Evolutionary conservation across 1,140 invertebrate species (phyloP).

Genomic region (Sesamia nonagrioides): DNA sequence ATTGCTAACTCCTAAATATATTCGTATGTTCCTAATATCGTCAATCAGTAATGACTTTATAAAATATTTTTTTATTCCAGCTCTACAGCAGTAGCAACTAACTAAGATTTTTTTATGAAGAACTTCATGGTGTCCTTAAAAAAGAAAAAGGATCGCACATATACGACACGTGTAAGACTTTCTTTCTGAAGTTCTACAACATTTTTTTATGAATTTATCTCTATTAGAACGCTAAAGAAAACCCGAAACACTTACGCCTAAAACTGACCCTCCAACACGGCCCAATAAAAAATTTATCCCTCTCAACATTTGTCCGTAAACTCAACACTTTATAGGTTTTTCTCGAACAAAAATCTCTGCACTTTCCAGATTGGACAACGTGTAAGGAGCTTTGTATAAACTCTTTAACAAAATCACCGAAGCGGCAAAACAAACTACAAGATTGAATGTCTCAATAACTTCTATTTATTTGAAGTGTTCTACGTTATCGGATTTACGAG

Average conservation of each 20-base stretch:
- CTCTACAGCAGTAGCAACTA: too few species aligned
- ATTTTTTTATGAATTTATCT: background rate
- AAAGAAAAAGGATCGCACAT: background rate
- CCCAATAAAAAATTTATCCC: conserved; percentile 26
- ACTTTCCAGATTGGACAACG: conserved; percentile 22
- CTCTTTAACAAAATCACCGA: conserved; percentile 18
- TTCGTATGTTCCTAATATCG: too few species aligned
- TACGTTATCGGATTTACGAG: background rate
- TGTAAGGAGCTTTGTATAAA: conserved; percentile 30
- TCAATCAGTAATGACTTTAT: too few species aligned
- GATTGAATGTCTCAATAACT: conserved; percentile 35
- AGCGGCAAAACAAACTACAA: conserved; percentile 26
- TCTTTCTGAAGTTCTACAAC: background rate
- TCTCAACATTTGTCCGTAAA: conserved; percentile 18
- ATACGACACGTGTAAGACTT: too few species aligned
- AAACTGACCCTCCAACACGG: conserved; percentile 10
- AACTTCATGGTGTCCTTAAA: too few species aligned
- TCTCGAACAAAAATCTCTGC: conserved; percentile 20
- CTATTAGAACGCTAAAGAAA: background rate
- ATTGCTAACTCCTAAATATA: too few species aligned
- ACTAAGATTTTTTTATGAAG: too few species aligned
- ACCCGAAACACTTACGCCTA: conserved; percentile 4
- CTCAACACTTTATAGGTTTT: conserved; percentile 10
- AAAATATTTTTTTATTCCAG: too few species aligned
- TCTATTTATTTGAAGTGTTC: conserved; percentile 40